Evolutionary conservation across 2,113 vertebrate genomes (phyloP).

Genomic region (Empidonax alnorum): DNA sequence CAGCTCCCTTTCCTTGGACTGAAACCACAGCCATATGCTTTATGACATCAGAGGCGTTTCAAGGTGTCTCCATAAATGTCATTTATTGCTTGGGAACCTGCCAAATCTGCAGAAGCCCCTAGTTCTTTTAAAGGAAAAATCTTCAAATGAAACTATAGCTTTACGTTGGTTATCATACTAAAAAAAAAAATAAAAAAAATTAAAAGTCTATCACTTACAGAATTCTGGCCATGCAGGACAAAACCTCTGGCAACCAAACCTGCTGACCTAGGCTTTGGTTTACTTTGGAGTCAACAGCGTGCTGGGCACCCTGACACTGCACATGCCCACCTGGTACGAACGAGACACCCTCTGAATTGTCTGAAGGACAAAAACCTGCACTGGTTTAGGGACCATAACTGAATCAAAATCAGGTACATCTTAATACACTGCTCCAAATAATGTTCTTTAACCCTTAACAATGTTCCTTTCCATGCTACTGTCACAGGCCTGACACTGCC

Average conservation of each 20-base stretch:
- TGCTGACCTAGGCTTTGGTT: neutral
- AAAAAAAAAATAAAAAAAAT: neutral
- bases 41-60: slow-evolving; percentile 39
- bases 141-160: neutral
- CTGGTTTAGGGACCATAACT: neutral
- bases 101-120: slow-evolving; percentile 8
- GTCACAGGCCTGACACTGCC: neutral
- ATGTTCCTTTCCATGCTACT: rapidly evolving
- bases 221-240: neutral
- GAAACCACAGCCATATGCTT: slow-evolving; percentile 39
- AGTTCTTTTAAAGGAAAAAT: neutral
- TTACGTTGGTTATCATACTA: neutral
- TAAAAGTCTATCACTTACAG: neutral
- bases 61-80: slow-evolving; percentile 53
- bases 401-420: neutral
- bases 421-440: rapidly evolving
- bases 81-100: slow-evolving; percentile 28
- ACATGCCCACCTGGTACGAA: neutral
- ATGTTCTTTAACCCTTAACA: neutral
- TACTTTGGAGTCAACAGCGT: neutral
- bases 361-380: neutral
- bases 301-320: neutral
- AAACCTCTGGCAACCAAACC: neutral
- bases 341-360: neutral
- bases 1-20: neutral